Evolutionary conservation across 2,888 invertebrate species (phyloP), one percentile per base, ranked within the genome.

Genomic region (Drosophila rellima): DNA sequence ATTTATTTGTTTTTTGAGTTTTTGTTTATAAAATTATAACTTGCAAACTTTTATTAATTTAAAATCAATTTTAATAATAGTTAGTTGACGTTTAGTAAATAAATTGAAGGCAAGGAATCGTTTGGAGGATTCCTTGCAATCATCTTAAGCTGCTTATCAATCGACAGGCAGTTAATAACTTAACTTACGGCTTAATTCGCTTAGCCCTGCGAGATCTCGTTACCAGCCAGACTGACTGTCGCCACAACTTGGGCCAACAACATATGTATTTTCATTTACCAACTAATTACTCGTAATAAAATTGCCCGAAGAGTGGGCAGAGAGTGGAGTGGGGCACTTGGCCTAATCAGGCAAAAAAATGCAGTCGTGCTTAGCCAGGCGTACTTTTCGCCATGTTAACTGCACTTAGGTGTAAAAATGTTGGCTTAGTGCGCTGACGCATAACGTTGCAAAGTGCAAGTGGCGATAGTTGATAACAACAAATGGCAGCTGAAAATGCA

Each of bases 401-500:
- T 66, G 65, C 61, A 68, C 70, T 87, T 82, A 89, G 85, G 90
- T 86, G 85, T 86, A 89, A 89, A 89, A 86, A 86, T 86, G 90
- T 88, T 82, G 80, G 85, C 73, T 86, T 89, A 86, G 88, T 85
- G 78, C 85, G 72, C 63, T 89, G 88, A 89, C 86, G 85, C 85
- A 88, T 89, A 74, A 84, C 54, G 50, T 61, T 63, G 68, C 56
- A 82, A 75, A 74, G 69, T 65, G 63, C 56, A 77, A 68, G 63
- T 50, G 71, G 55, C 59, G 73, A 85, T 80, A 79, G 69, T 64
- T 75, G 81, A 87, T 89, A 88, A 72, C 50, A 76, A 61, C 57
- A 63, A 63, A 59, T 60, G 26, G 47, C 62, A 40, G 47, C 47
- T 44, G 52, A 39, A 39, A 52, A 29, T 39, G 39, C 26, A 26